Evolutionary conservation across 2,797 vertebrate genomes (phyloP).

Genomic region (Melanotaenia parkinsoni): DNA sequence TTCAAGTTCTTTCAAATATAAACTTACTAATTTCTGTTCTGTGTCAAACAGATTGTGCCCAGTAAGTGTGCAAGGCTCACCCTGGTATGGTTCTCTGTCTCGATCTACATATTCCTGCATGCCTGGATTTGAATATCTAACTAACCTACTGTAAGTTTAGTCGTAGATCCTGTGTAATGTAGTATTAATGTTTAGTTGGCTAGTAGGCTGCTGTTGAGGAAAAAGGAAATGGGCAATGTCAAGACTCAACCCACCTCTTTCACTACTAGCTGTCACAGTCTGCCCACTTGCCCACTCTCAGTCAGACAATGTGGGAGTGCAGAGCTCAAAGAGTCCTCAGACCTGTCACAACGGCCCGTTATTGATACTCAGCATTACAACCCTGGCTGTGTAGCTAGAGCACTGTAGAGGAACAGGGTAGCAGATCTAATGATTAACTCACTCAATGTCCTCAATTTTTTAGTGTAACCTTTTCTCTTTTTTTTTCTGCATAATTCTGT

Average conservation of each 20-base stretch:
- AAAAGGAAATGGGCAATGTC: slow-evolving; percentile 59
- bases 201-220: slow-evolving; percentile 40
- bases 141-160: slow-evolving; percentile 9
- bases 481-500: slow-evolving; percentile 15
- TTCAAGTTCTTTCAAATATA: slow-evolving; percentile 15
- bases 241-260: slow-evolving; percentile 58
- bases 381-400: slow-evolving; percentile 10
- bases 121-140: slow-evolving; percentile 9
- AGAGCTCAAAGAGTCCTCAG: slow-evolving; percentile 51
- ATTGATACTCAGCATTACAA: slow-evolving; percentile 42
- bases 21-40: slow-evolving; percentile 20
- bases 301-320: slow-evolving; percentile 55
- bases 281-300: slow-evolving; percentile 64
- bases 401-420: slow-evolving; percentile 7
- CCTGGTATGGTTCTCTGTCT: neutral
- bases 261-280: slow-evolving; percentile 57
- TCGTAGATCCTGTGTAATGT: slow-evolving; percentile 15
- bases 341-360: slow-evolving; percentile 57
- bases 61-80: slow-evolving; percentile 3
- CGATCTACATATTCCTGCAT: slow-evolving; percentile 4
- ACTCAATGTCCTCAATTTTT: slow-evolving; percentile 25
- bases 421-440: slow-evolving; percentile 21
- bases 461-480: neutral
- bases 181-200: slow-evolving; percentile 36
- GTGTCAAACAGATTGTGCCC: slow-evolving; percentile 15